Base-by-base conservation (phyloP, 1,140 invertebrate genomes). In the Macrocentrus cingulum region DNA sequence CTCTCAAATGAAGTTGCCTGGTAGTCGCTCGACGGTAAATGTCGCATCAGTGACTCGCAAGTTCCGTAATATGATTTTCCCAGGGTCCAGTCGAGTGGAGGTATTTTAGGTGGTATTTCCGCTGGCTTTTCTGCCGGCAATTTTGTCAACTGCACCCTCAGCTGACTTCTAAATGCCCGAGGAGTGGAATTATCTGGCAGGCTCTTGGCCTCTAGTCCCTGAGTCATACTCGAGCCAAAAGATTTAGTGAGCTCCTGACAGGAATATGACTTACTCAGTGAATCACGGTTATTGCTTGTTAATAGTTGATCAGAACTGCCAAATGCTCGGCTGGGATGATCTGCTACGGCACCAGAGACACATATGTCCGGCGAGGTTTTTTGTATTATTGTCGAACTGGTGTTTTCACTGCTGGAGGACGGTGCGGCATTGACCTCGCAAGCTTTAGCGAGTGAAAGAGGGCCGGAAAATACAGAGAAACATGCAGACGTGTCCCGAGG, bases 1-100 rank as follows among this genome's bases (percentile, higher is more conserved):
- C 56, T 71, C 55, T 79, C 76, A 54, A 80, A 79, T 2, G 77
- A 80, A 0, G 76, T 80, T 13, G 75, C 71, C 34, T 79, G 74
- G 22, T 66, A 74, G 2, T 72, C 67, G 6, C 65, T 66, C 0
- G 51, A 44, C 16, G 54, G 44, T 25, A 59, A 7, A n/a, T 54
- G 16, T 48, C 45, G 39, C 13, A 59, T 2, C 39, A 58, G 29
- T 51, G 60, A 36, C 25, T 52, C 32, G 20, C 20, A 16, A 25
- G 9, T 39, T 19, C 15, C 11, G 19, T 41, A 50, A 42, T 39
- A 25, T 9, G 54, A 23, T 37, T 37, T 50, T 23, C 49, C 37
- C 7, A 37, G 42, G n/a, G 42, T 54, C 36, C 56, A 48, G 20
- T 50, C 55, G 22, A 57, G 13, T 18, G 55, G 55, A 8, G 55